phyloP scores from a whole-genome alignment of 2,888 invertebrate genomes.

The Thysanoteuthis rhombus region DNA sequence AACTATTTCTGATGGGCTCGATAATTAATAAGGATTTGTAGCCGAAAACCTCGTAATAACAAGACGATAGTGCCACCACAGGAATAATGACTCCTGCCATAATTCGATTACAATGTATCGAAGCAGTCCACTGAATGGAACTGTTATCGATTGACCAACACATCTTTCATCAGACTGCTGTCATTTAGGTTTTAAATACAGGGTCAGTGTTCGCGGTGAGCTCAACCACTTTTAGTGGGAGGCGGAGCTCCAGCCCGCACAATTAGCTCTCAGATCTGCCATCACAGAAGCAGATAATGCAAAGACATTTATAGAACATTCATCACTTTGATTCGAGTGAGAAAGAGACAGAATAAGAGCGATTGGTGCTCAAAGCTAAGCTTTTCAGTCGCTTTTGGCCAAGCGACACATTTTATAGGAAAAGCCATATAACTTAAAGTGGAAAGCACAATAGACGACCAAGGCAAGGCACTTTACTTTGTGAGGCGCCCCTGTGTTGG shows the following conservation, averaged over 20 bases:
- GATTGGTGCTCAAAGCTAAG: background rate
- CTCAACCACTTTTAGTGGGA: background rate
- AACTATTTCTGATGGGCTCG: background rate
- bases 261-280: conserved; percentile 12
- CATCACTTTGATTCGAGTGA: background rate
- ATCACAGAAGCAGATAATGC: background rate
- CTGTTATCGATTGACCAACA: background rate
- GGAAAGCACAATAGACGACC: conserved; percentile 12
- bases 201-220: background rate
- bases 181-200: background rate
- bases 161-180: conserved; percentile 12
- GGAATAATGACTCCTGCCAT: background rate
- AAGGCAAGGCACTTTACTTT: background rate
- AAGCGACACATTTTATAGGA: conserved; percentile 12
- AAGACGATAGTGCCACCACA: background rate
- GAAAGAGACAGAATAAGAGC: background rate
- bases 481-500: background rate
- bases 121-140: background rate
- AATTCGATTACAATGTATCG: conserved; percentile 12
- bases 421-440: background rate
- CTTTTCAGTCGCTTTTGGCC: background rate
- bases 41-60: background rate
- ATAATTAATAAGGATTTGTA: conserved; percentile 12
- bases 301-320: background rate
- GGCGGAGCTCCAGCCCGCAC: background rate